These are phyloP conservation scores for Callithrix jacchus DNA, from an alignment of 2,113 vertebrate genomes.

Conservation along the genomic window DNA sequence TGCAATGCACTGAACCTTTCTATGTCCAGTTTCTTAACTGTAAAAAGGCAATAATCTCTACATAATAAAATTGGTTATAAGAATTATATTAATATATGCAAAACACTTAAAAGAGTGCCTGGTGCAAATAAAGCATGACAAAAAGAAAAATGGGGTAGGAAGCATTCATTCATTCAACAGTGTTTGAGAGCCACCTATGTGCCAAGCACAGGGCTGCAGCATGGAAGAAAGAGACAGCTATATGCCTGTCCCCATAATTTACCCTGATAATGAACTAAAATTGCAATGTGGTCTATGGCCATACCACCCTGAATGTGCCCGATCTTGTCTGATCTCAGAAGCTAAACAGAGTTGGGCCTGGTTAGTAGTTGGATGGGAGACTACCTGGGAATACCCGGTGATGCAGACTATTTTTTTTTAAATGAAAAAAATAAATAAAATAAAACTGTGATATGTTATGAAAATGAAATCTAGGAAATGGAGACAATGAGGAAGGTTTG, in stretches of 20 bases:
- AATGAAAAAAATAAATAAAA: too few species aligned
- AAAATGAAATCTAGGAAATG: neutral
- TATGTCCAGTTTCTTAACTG: neutral
- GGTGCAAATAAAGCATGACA: neutral
- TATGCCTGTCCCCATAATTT: neutral
- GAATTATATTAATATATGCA: neutral
- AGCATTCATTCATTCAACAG: neutral
- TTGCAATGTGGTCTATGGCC: neutral
- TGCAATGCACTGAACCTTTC: neutral
- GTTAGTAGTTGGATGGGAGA: too few species aligned
- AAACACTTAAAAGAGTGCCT: neutral
- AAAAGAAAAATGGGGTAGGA: neutral
- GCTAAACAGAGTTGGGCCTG: too few species aligned
- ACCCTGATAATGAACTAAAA: neutral
- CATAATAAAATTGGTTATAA: neutral
- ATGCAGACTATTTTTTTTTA: too few species aligned
- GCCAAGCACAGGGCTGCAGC: neutral
- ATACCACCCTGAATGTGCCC: too few species aligned
- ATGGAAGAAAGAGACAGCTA: neutral
- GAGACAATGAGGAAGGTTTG: neutral
- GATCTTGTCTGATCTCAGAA: too few species aligned
- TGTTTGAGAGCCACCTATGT: neutral
- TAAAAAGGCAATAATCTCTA: neutral
- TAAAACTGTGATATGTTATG: neutral
- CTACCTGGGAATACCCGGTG: too few species aligned